phyloP scores from a whole-genome alignment of 1,140 invertebrate species.

The Geopemphigus sp. region DNA sequence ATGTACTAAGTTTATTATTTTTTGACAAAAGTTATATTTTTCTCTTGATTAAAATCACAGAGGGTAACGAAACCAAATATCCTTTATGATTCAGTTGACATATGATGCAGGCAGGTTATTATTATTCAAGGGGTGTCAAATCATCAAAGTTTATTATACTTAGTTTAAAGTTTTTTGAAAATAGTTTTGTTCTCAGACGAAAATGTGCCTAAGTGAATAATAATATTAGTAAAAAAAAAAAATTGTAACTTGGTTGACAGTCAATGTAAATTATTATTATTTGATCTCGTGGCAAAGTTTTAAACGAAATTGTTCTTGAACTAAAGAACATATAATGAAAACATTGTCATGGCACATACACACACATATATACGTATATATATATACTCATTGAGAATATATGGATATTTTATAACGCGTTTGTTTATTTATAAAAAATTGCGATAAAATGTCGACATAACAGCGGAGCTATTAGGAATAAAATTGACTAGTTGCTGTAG shows the following conservation, averaged over 20 bases:
- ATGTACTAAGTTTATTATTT: not conserved
- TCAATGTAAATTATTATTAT: not conserved
- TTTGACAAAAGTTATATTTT: not conserved
- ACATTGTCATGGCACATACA: not conserved
- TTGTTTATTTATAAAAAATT: too few species aligned
- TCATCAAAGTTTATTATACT: conserved; percentile 10
- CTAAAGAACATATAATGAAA: not conserved
- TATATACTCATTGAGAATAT: not conserved
- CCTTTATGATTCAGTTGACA: not conserved
- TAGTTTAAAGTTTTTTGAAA: conserved; percentile 10
- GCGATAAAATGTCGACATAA: too few species aligned
- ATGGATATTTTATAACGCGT: not conserved
- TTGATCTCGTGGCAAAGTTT: conserved; percentile 2
- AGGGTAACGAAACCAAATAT: not conserved
- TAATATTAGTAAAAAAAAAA: not conserved
- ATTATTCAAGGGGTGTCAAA: not conserved
- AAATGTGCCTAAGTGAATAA: not conserved
- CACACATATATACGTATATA: too few species aligned
- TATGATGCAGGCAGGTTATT: not conserved
- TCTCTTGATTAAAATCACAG: not conserved
- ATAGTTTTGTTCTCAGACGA: not conserved
- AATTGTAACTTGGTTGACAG: conserved; percentile 1
- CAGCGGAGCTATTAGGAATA: too few species aligned
- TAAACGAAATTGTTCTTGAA: conserved; percentile 4
- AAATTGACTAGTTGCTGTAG: too few species aligned